Evolutionary conservation across 2,888 invertebrate species (phyloP).

Genomic region (Pegoplata infirma): DNA sequence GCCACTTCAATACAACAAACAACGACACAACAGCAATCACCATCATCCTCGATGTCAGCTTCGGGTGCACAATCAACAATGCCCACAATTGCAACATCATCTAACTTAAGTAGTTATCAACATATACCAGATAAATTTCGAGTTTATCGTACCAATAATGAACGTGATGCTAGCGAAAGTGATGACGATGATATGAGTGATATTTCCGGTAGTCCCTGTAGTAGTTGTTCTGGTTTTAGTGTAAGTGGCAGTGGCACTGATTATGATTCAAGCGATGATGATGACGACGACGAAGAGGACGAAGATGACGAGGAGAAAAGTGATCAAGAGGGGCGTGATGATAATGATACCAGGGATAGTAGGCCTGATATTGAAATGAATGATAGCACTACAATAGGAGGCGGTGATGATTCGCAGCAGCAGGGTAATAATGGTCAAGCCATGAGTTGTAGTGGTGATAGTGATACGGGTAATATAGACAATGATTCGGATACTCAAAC

Average conservation of each 20-base stretch:
- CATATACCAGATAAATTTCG: conserved; percentile 80
- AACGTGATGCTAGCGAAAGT: conserved; percentile 76
- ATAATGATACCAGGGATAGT: conserved; percentile 63
- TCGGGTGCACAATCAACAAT: conserved; percentile 44
- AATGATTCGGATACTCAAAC: conserved; percentile 59
- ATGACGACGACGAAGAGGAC: conserved; percentile 76
- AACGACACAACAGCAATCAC: conserved; percentile 26
- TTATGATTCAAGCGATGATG: conserved; percentile 75
- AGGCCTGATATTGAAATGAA: conserved; percentile 64
- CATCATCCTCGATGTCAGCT: conserved; percentile 40
- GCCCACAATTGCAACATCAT: conserved; percentile 31
- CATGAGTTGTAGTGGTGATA: conserved; percentile 71
- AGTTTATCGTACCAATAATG: conserved; percentile 79
- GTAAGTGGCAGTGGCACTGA: conserved; percentile 76
- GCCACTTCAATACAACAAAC: conserved; percentile 50
- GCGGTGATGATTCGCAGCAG: conserved; percentile 39
- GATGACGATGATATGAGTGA: conserved; percentile 75
- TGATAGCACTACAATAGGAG: conserved; percentile 54
- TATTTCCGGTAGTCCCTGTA: conserved; percentile 76
- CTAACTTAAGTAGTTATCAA: conserved; percentile 67
- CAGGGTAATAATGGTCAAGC: conserved; percentile 68
- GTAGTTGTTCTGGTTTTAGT: conserved; percentile 77
- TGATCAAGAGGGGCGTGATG: conserved; percentile 67
- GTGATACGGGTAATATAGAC: conserved; percentile 64
- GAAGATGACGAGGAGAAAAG: conserved; percentile 75